Evolutionary conservation across 2,888 invertebrate species (phyloP).

Genomic region (Chesias legatella): DNA sequence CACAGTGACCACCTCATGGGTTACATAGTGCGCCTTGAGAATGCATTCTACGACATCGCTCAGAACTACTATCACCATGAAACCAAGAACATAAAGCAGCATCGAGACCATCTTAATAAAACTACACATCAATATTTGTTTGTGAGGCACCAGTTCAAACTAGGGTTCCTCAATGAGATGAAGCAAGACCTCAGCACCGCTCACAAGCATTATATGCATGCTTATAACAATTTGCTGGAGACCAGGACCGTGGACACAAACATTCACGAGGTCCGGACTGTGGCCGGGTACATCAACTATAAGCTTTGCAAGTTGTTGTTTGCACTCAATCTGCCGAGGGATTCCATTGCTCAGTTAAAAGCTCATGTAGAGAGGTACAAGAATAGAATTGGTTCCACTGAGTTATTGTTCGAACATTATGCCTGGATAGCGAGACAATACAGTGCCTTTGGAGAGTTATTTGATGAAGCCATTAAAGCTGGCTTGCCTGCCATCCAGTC

Average conservation of each 20-base stretch:
- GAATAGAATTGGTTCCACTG: slow-evolving; percentile 88
- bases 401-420: slow-evolving; percentile 95
- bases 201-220: slow-evolving; percentile 92
- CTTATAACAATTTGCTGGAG: slow-evolving; percentile 94
- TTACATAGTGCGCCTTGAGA: slow-evolving; percentile 90
- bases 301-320: slow-evolving; percentile 96
- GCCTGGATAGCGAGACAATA: slow-evolving; percentile 97
- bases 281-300: slow-evolving; percentile 97
- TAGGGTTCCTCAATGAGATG: slow-evolving; percentile 96
- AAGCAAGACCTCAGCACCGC: slow-evolving; percentile 93
- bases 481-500: slow-evolving; percentile 96
- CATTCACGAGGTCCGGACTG: slow-evolving; percentile 94
- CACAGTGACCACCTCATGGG: slow-evolving; percentile 92
- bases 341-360: slow-evolving; percentile 96
- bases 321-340: slow-evolving; percentile 92
- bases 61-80: slow-evolving; percentile 95
- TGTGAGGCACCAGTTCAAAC: slow-evolving; percentile 97
- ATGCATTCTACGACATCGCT: slow-evolving; percentile 95
- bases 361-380: slow-evolving; percentile 95
- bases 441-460: slow-evolving; percentile 94
- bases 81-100: slow-evolving; percentile 91
- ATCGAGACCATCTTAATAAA: slow-evolving; percentile 94
- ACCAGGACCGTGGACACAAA: slow-evolving; percentile 94
- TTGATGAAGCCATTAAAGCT: slow-evolving; percentile 95
- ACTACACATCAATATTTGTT: slow-evolving; percentile 94